Percentiles rank a stretch among this genome's conserved stretches.
Evolutionary conservation across 2,888 invertebrate species (phyloP).

Genomic region (Panopea generosa): DNA sequence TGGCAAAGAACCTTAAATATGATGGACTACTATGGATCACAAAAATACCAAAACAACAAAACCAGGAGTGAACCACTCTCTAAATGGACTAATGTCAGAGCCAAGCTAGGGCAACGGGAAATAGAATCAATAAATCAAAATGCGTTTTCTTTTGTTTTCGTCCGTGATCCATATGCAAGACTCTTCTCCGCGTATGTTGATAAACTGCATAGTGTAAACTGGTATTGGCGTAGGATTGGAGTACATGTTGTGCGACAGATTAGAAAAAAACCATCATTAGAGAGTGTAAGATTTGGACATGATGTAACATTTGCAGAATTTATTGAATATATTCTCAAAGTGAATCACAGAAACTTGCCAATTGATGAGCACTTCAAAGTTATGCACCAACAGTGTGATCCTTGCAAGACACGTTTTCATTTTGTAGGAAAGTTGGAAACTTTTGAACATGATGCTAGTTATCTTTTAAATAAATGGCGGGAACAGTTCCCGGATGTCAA

Average conservation of each 20-base stretch:
- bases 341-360: conserved; percentile 20
- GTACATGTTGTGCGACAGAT: conserved; percentile 43
- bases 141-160: conserved; percentile 67
- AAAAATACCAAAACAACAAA: conserved; percentile 36
- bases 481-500: conserved; percentile 50
- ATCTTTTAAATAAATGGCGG: conserved; percentile 36
- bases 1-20: conserved; percentile 48
- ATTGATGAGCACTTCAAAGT: conserved; percentile 69
- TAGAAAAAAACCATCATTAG: conserved; percentile 30
- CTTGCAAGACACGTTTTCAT: conserved; percentile 66
- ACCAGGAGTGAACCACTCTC: no score
- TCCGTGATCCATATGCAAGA: conserved; percentile 71
- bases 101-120: background rate
- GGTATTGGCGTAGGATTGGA: conserved; percentile 63
- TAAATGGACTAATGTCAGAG: background rate
- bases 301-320: conserved; percentile 74
- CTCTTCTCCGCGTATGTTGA: conserved; percentile 73
- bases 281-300: conserved; percentile 63
- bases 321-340: conserved; percentile 62
- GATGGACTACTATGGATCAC: conserved; percentile 8
- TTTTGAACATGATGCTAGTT: conserved; percentile 61
- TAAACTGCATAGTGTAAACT: conserved; percentile 72
- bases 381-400: conserved; percentile 64
- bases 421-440: conserved; percentile 71
- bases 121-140: background rate